phyloP scores from a whole-genome alignment of 2,888 invertebrate genomes.

The Chaetogeoica ovagalla region DNA sequence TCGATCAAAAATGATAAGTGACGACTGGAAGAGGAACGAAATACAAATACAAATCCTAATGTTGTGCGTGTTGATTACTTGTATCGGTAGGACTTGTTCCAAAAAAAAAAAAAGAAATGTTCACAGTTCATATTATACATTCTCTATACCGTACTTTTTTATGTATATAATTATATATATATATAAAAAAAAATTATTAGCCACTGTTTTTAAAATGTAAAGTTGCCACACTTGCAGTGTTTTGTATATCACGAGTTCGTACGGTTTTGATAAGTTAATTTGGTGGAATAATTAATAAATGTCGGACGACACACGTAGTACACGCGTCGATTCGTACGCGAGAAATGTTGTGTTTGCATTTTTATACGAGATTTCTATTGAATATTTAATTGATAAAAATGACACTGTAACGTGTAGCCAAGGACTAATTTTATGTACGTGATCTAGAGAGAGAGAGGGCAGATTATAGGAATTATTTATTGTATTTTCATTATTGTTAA shows the following conservation, averaged over 20 bases:
- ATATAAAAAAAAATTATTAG: neutral
- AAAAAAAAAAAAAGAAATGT: too few relatives aligned
- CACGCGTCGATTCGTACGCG: neutral
- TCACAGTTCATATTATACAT: too few relatives aligned
- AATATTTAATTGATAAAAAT: conserved; percentile 41
- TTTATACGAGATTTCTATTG: conserved; percentile 21
- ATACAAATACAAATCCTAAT: too few relatives aligned
- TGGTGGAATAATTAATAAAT: conserved; percentile 38
- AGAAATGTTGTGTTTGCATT: conserved; percentile 6
- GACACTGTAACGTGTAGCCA: conserved; percentile 13
- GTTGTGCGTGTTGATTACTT: too few relatives aligned
- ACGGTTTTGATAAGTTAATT: conserved; percentile 31
- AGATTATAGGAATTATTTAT: conserved; percentile 4
- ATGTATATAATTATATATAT: too few relatives aligned
- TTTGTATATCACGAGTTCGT: neutral
- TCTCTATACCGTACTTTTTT: too few relatives aligned
- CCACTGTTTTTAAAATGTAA: neutral
- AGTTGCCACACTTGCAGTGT: conserved; percentile 1
- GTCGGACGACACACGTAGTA: neutral
- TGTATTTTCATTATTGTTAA: conserved; percentile 26
- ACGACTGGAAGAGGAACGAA: too few relatives aligned
- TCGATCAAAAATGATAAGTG: too few relatives aligned
- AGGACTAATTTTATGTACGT: conserved; percentile 44
- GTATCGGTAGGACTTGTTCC: too few relatives aligned
- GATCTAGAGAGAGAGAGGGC: conserved; percentile 24